phyloP scores from a whole-genome alignment of 2,888 invertebrate species.

The Ichneumon xanthorius region DNA sequence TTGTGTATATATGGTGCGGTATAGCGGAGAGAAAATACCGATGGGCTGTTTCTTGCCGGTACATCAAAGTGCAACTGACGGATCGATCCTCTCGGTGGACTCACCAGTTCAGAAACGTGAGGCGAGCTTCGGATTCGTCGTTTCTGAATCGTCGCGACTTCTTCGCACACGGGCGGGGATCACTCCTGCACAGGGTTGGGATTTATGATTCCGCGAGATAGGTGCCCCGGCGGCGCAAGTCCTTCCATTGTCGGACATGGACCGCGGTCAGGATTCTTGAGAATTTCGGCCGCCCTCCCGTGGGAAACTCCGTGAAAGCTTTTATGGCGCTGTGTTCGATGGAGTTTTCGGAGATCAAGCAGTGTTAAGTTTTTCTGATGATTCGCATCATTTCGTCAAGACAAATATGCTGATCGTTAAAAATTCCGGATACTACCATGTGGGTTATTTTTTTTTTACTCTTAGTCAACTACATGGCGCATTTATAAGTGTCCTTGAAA shows the following conservation, averaged over 20 bases:
- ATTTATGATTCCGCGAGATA: constrained; percentile 65
- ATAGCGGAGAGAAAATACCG: constrained; percentile 69
- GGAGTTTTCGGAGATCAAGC: not conserved
- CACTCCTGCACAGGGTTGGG: constrained; percentile 46
- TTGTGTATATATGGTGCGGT: not conserved
- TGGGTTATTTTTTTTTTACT: not conserved
- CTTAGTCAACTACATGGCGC: constrained; percentile 19
- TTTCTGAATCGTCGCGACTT: constrained; percentile 32
- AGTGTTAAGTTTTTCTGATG: constrained; percentile 3
- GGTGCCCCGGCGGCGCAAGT: constrained; percentile 40
- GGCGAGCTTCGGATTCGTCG: constrained; percentile 50
- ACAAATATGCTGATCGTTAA: constrained; percentile 8
- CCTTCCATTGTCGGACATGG: constrained; percentile 60
- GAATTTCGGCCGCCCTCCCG: constrained; percentile 58
- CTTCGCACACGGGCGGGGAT: constrained; percentile 30
- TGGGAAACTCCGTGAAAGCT: constrained; percentile 53
- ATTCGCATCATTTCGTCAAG: constrained; percentile 1
- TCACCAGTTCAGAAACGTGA: constrained; percentile 57
- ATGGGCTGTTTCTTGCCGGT: constrained; percentile 71
- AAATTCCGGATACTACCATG: not conserved
- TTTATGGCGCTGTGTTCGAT: not conserved
- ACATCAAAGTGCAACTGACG: constrained; percentile 71
- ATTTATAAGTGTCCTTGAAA: constrained; percentile 46
- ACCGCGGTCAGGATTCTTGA: constrained; percentile 48
- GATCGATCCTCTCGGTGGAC: constrained; percentile 68